A percentile compares a stretch with the other conserved stretches of the same genome.
These are phyloP conservation scores for Trochalopteron elliotii DNA, from an alignment of 2,113 vertebrate genomes.

Conservation along the genomic window DNA sequence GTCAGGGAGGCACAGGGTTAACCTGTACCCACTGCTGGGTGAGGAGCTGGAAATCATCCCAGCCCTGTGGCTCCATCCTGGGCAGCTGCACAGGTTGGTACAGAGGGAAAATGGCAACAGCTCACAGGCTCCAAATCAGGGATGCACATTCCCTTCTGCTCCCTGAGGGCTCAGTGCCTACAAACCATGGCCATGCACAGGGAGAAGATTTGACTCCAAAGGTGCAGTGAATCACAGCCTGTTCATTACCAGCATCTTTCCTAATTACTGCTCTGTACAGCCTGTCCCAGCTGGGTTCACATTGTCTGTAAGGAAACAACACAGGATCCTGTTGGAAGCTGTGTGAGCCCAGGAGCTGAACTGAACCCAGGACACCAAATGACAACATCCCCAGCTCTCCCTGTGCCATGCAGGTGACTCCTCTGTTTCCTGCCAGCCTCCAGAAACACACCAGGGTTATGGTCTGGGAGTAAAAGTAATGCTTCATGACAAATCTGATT, in stretches of 20 bases:
- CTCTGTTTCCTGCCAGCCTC: background rate
- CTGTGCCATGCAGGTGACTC: background rate
- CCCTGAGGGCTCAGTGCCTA: background rate
- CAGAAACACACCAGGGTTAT: rapidly evolving
- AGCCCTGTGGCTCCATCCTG: background rate
- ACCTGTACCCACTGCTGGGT: background rate
- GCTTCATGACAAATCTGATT: background rate
- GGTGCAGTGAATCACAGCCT: background rate
- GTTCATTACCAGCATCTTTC: background rate
- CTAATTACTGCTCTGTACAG: background rate
- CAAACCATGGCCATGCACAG: background rate
- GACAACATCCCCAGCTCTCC: background rate
- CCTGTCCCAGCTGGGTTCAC: background rate
- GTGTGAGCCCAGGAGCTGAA: background rate
- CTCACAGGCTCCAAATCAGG: background rate
- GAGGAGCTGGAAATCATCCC: background rate
- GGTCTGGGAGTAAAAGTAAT: background rate
- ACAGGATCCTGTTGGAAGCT: background rate
- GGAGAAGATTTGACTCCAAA: background rate
- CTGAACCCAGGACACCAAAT: background rate
- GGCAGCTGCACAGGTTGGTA: background rate
- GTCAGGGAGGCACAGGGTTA: background rate
- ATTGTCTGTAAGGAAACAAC: background rate
- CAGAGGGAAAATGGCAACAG: background rate
- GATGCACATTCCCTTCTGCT: background rate